Evolutionary conservation across 2,888 invertebrate species (phyloP), one percentile per base, ranked within the genome.

Genomic region (Lycia hirtaria): DNA sequence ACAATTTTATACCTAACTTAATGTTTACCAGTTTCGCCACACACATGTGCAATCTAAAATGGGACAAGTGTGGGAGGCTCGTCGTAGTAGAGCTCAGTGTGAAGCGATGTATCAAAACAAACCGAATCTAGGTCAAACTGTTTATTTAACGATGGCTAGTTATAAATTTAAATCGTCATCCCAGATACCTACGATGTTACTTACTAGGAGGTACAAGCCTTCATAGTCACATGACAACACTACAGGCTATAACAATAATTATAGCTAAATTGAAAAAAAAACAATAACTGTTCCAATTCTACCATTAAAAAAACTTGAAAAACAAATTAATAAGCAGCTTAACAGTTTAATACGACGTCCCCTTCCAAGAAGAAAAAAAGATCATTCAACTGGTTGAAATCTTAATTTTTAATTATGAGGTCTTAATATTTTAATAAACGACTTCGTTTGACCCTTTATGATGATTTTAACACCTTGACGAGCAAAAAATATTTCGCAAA

Each of bases 21-120:
- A 67, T 78, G 80, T 78, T 80, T 77, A 78, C 76, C 69, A 73
- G 63, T 72, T 67, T 66, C 54, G 52, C 67, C 78, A 62, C 76
- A 87, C 84, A 87, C 84, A 85, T 85, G 86, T 82, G 82, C 56
- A 71, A 75, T 76, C 80, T 84, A 86, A 87, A 87, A 86, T 86
- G 69, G 87, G 80, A 83, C 84, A 85, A 79, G 76, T 84, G 90
- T 88, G 90, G 88, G 90, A 88, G 88, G 81, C 77, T 72, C 67
- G 64, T 63, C 64, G 71, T 67, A 68, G 68, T 71, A 69, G 67
- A 69, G 67, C 63, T 68, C 65, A 57, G 62, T 61, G 65, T 60
- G 52, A 63, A 69, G 58, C 69, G 60, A 67, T 72, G 71, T 81
- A 80, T 84, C 84, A 85, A 81, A 87, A 88, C 87, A 88, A 84